phyloP scores from a whole-genome alignment of 2,797 vertebrate species.

The Hydrocynus forskahlii region DNA sequence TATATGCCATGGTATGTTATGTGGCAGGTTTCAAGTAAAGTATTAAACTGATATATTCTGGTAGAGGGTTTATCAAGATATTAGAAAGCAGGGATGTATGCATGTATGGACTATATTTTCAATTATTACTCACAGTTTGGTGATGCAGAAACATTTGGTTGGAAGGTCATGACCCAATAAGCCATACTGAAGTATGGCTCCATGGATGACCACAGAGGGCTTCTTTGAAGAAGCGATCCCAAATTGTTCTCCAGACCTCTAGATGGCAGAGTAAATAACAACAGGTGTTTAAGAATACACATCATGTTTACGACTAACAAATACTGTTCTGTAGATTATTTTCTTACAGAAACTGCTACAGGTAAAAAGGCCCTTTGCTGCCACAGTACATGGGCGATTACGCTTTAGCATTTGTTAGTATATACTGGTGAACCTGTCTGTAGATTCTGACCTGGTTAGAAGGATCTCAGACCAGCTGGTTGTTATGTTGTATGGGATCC shows the following conservation, averaged over 20 bases:
- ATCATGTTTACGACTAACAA: no score
- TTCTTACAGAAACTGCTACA: no score
- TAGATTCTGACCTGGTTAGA: constrained; percentile 69
- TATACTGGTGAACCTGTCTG: no score
- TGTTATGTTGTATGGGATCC: constrained; percentile 59
- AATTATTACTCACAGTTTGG: constrained; percentile 75
- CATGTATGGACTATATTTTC: neutral
- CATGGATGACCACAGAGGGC: constrained; percentile 67
- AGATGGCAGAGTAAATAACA: constrained; percentile 19
- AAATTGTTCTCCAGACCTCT: constrained; percentile 62
- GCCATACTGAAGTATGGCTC: constrained; percentile 72
- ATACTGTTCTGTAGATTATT: neutral
- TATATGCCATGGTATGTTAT: no score
- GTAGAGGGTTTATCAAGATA: no score
- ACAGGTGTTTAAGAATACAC: neutral
- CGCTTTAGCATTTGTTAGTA: no score
- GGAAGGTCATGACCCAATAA: constrained; percentile 78
- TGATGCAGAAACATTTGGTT: constrained; percentile 63
- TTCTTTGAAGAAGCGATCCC: constrained; percentile 67
- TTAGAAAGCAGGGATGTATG: no score
- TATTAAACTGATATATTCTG: no score
- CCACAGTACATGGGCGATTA: neutral
- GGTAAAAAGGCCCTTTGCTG: neutral
- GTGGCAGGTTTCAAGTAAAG: no score
- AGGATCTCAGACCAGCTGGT: constrained; percentile 56